phyloP scores from a whole-genome alignment of 2,797 vertebrate species.

The Sebastes vulpes region DNA sequence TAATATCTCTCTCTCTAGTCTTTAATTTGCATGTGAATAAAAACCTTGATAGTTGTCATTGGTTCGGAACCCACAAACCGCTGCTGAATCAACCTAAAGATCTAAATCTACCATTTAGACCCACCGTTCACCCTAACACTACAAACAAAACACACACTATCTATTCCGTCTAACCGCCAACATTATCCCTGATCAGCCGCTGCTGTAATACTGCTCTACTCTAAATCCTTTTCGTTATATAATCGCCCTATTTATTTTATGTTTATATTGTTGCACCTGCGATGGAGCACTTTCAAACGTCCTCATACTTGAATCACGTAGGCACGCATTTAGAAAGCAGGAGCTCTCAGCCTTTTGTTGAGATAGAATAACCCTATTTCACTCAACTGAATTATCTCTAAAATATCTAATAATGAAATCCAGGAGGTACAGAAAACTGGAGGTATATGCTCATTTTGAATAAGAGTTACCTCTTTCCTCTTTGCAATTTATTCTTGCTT shows the following conservation, averaged over 20 bases:
- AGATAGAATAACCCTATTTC: slow-evolving; percentile 68
- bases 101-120: slow-evolving; percentile 31
- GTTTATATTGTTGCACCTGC: slow-evolving; percentile 62
- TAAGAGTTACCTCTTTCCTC: slow-evolving; percentile 69
- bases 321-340: slow-evolving; percentile 48
- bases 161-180: slow-evolving; percentile 10
- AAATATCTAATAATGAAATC: slow-evolving; percentile 80
- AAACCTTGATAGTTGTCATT: not conserved
- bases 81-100: not conserved
- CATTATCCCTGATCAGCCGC: slow-evolving; percentile 26
- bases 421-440: slow-evolving; percentile 66
- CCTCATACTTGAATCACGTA: slow-evolving; percentile 46
- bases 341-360: slow-evolving; percentile 63
- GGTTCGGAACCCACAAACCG: not conserved
- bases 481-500: slow-evolving; percentile 70
- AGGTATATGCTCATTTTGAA: slow-evolving; percentile 76
- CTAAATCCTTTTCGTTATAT: slow-evolving; percentile 53
- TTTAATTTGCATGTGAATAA: not conserved
- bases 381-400: slow-evolving; percentile 76
- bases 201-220: slow-evolving; percentile 8
- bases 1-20: not conserved
- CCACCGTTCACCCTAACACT: slow-evolving; percentile 11
- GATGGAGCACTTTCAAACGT: slow-evolving; percentile 49
- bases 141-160: slow-evolving; percentile 20
- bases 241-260: slow-evolving; percentile 65